Base-by-base conservation (phyloP, 1,140 invertebrate genomes). In the Argopecten irradians region DNA sequence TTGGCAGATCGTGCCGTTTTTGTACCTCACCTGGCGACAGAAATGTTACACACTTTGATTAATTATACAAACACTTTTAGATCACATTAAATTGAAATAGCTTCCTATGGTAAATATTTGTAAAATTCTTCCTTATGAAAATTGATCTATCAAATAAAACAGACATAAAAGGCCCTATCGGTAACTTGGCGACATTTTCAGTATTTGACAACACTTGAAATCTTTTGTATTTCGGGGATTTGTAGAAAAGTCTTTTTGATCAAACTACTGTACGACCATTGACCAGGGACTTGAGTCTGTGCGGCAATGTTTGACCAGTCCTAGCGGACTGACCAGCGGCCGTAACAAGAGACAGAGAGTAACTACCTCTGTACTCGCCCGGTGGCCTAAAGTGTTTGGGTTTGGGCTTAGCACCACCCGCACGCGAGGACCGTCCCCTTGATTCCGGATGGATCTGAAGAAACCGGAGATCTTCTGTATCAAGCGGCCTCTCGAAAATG, bases 11-110 rank as follows among this genome's bases (percentile, higher is more conserved):
- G 84, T 87, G 82, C 83, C 91, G 88, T 88, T 85, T 88, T 88
- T 87, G 84, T 85, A 88, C 82, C 86, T 91, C 87, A 89, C 86
- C 88, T 89, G 88, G 82, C 71, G 84, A 89, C 86, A 34, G 86
- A 87, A 89, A 89, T 84, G 71, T 88, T 86, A 88, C 83, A 71
- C 55, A 71, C 8, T 7, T n/a, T 71, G n/a, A 71, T 71, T 71
- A 71, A 71, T 71, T 7, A 11, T 71, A 71, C 22, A 71, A 71
- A 71, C 55, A 71, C 55, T 71, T 71, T 71, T 28, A 71, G n/a
- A 71, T 71, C 22, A 71, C 22, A 71, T 71, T 28, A 71, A 71
- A 71, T 71, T 71, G 22, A 71, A 71, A 71, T 71, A 28, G 55
- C 13, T 71, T 71, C 55, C 55, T 71, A 71, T 5, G 5, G 55